Evolutionary conservation across 2,113 vertebrate genomes (phyloP).

Genomic region (Steatornis caripensis): DNA sequence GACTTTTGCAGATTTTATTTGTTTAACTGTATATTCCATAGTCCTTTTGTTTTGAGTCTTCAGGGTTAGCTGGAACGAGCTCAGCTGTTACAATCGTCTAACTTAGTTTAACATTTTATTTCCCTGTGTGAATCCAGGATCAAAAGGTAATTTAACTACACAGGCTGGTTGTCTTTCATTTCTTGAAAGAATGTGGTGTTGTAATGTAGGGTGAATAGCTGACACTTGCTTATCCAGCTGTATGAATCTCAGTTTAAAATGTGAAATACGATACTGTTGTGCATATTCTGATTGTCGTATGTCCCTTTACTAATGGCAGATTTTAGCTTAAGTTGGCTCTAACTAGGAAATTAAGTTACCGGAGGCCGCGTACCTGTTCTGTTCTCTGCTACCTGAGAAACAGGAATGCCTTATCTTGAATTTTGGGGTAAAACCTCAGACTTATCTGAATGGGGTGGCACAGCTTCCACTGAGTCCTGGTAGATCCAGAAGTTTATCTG

Average conservation of each 20-base stretch:
- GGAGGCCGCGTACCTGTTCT: not conserved
- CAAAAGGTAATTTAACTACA: not conserved
- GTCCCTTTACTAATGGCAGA: not conserved
- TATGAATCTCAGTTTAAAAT: not conserved
- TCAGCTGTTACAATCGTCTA: not conserved
- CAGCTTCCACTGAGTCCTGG: not conserved
- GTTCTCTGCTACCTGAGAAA: not conserved
- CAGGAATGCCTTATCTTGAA: not conserved
- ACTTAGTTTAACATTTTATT: not conserved
- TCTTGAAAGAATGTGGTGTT: not conserved
- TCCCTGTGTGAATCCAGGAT: not conserved
- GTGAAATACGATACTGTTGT: not conserved
- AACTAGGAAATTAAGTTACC: not conserved
- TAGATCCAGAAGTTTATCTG: not conserved
- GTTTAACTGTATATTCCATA: not conserved
- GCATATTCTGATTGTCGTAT: not conserved
- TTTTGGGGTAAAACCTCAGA: not conserved
- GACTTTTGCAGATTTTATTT: not conserved
- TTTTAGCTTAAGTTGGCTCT: not conserved
- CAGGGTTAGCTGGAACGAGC: not conserved
- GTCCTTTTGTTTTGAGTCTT: not conserved
- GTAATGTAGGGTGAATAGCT: not conserved
- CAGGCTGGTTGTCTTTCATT: not conserved
- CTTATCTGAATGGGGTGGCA: not conserved
- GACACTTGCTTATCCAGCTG: not conserved